These are phyloP conservation scores for Conomelus anceps DNA, from an alignment of 2,888 invertebrate species.

Conservation along the genomic window DNA sequence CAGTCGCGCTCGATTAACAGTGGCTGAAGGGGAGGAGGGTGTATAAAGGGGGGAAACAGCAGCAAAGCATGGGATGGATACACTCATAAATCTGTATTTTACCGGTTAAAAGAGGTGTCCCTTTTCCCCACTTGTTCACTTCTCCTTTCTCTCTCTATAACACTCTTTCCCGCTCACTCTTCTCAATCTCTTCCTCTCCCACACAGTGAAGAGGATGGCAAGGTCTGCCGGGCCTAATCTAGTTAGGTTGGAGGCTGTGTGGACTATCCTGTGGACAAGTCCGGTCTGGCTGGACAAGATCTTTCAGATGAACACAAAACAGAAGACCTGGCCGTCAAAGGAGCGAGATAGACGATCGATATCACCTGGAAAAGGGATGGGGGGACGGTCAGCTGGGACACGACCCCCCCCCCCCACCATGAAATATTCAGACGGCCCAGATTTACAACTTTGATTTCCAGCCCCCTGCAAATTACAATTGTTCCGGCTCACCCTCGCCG, in stretches of 20 bases:
- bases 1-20: neutral
- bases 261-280: neutral
- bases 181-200: neutral
- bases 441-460: slow-evolving; percentile 13
- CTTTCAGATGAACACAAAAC: neutral
- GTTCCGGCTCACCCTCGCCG: neutral
- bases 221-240: neutral
- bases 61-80: neutral
- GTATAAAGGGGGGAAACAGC: too few species aligned
- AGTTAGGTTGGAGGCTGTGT: neutral
- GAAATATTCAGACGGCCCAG: slow-evolving; percentile 7
- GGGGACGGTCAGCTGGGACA: neutral
- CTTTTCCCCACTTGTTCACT: neutral
- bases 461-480: slow-evolving; percentile 11
- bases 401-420: neutral
- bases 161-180: neutral
- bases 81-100: slow-evolving; percentile 11
- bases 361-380: neutral
- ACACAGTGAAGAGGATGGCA: neutral
- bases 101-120: slow-evolving; percentile 4
- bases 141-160: neutral
- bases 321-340: neutral
- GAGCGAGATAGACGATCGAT: neutral
- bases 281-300: neutral
- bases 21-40: neutral